Percentiles rank a stretch among this genome's conserved stretches.
phyloP scores from a whole-genome alignment of 1,140 invertebrate genomes.

The Periplaneta americana region DNA sequence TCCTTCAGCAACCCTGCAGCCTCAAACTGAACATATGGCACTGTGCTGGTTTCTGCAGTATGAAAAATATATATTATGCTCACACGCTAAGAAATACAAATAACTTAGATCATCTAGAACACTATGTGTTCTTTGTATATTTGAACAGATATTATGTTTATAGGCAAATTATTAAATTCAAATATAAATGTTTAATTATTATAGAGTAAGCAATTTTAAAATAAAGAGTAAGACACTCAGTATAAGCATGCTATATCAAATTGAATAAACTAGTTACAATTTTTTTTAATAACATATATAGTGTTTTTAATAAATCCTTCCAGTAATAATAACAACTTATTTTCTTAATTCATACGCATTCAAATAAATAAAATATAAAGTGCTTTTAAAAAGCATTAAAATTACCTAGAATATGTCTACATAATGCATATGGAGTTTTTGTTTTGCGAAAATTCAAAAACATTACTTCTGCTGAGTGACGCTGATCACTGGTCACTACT shows the following conservation, averaged over 20 bases:
- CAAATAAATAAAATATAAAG: too few species aligned
- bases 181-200: too few species aligned
- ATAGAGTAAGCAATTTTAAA: too few species aligned
- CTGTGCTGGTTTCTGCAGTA: slow-evolving; percentile 61
- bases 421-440: slow-evolving; percentile 74
- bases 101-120: neutral
- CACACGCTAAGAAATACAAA: too few species aligned
- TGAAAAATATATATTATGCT: too few species aligned
- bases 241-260: too few species aligned
- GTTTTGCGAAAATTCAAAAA: slow-evolving; percentile 78
- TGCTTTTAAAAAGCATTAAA: neutral
- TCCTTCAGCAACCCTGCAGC: slow-evolving; percentile 77
- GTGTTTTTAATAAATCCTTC: too few species aligned
- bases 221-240: too few species aligned
- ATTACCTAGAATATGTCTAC: slow-evolving; percentile 67
- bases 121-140: neutral
- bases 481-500: slow-evolving; percentile 67
- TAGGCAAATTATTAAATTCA: neutral
- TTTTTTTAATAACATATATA: too few species aligned
- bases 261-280: too few species aligned
- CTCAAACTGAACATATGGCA: slow-evolving; percentile 84
- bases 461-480: slow-evolving; percentile 70
- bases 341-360: too few species aligned
- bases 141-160: neutral
- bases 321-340: too few species aligned